Evolutionary conservation across 2,888 invertebrate genomes (phyloP), one percentile per base, ranked within the genome.

Genomic region (Arge pagana): DNA sequence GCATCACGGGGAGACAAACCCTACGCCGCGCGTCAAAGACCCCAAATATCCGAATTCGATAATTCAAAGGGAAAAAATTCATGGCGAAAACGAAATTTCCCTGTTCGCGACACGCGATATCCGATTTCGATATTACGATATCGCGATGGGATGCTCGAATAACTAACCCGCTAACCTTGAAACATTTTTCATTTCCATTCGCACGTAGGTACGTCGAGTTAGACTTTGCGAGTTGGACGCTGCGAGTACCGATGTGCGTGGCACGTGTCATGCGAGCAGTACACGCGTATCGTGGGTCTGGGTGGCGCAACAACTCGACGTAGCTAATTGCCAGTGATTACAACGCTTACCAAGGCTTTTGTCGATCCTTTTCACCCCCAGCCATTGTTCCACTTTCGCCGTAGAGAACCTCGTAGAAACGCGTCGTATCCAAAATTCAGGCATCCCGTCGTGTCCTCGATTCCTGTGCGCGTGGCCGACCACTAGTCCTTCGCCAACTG

Each of bases 311-410:
- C 15, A 45, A 66, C 60, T 65, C 61, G 61, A 63, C 64, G 65
- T 65, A 61, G 63, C 62, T 72, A 74, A 74, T 73, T 73, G 71
- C 68, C 61, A 60, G 63, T 70, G 72, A 74, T 74, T 74, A 74
- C 72, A 69, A 63, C 73, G 68, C 71, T 74, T 71, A 72, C 64
- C 67, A 61, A 60, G 61, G 64, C 62, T 66, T 62, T 45, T 35
- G 37, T 13, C 33, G 37, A 8, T n/a, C 23, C 16, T 31, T 10
- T 42, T 40, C 48, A 19, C 43, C 18, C 37, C 30, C 40, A 39
- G 36, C 41, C 56, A 51, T 35, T 36, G 11, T 13, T 31, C 24
- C 55, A 56, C 57, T 59, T 39, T 31, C 52, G 45, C 42, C 45
- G 16, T 37, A 35, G 37, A n/a, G n/a, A n/a, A n/a, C 35, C 31